A percentile compares a stretch with the other conserved stretches of the same genome.
phyloP scores from a whole-genome alignment of 2,888 invertebrate genomes.

The Plutella xylostella region DNA sequence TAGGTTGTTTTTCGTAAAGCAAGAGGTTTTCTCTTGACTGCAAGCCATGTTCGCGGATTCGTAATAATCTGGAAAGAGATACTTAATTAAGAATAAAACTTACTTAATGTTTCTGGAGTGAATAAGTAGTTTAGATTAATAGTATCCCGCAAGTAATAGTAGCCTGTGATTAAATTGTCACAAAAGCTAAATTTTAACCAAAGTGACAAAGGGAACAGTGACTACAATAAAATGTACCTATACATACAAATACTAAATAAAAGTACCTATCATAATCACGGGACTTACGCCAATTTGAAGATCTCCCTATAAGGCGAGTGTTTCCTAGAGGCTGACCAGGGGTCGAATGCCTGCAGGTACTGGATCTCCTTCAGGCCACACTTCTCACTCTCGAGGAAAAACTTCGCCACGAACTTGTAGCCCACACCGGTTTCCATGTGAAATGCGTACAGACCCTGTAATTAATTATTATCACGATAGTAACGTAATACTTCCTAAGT shows the following conservation, averaged over 20 bases:
- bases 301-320: slow-evolving; percentile 72
- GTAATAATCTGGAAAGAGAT: slow-evolving; percentile 43
- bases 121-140: neutral
- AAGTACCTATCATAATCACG: too few species aligned
- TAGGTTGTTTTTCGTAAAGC: slow-evolving; percentile 74
- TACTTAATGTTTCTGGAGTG: neutral
- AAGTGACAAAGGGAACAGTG: too few species aligned
- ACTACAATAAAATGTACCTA: too few species aligned
- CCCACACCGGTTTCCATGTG: slow-evolving; percentile 75
- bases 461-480: too few species aligned
- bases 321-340: slow-evolving; percentile 73
- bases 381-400: slow-evolving; percentile 76
- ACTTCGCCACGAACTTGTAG: slow-evolving; percentile 75
- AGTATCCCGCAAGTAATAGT: neutral
- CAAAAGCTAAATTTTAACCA: neutral
- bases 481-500: too few species aligned
- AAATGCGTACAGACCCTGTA: slow-evolving; percentile 73
- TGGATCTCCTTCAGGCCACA: slow-evolving; percentile 77
- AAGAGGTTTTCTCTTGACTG: slow-evolving; percentile 69
- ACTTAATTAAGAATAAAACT: neutral
- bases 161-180: neutral
- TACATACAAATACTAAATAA: too few species aligned
- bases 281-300: slow-evolving; percentile 71
- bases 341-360: slow-evolving; percentile 72
- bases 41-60: slow-evolving; percentile 63